Percentiles rank a stretch among this genome's conserved stretches.
These are phyloP conservation scores for Marcusenius ussheri DNA, from an alignment of 2,113 vertebrate genomes.

Conservation along the genomic window DNA sequence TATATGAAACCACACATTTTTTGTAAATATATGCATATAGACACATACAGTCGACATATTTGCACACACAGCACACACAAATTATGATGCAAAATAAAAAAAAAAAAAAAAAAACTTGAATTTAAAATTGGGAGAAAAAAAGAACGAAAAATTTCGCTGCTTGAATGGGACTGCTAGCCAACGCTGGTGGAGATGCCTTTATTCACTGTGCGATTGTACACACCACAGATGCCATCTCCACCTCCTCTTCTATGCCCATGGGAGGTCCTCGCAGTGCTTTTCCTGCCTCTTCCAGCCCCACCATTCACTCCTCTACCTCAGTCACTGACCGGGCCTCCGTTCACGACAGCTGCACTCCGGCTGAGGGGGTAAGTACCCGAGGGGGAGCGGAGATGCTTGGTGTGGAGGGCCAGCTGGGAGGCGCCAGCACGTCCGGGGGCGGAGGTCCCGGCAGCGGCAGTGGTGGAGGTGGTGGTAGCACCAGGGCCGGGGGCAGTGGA, in stretches of 20 bases:
- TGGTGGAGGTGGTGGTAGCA: conserved; percentile 1
- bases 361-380: conserved; percentile 57
- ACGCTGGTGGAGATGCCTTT: conserved; percentile 62
- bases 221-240: conserved; percentile 92
- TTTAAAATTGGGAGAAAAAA: conserved; percentile 38
- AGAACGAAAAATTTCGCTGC: conserved; percentile 48
- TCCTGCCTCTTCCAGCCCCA: conserved; percentile 90
- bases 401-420: conserved; percentile 13
- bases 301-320: conserved; percentile 81
- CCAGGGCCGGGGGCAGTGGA: conserved; percentile 36
- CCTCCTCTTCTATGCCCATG: conserved; percentile 92
- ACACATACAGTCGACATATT: conserved; percentile 21
- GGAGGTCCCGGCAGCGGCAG: background rate
- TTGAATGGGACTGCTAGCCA: conserved; percentile 90
- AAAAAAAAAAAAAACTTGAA: conserved; percentile 11
- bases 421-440: background rate
- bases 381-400: conserved; percentile 65
- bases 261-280: conserved; percentile 97
- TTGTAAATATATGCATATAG: background rate
- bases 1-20: background rate
- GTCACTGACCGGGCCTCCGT: conserved; percentile 79
- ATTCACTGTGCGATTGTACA: conserved; percentile 89
- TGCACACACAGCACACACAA: conserved; percentile 17
- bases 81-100: conserved; percentile 41
- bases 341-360: conserved; percentile 75